Percentiles rank a stretch among this genome's conserved stretches.
Evolutionary conservation across 2,888 invertebrate genomes (phyloP).

Genomic region (Acrobasis consociella): DNA sequence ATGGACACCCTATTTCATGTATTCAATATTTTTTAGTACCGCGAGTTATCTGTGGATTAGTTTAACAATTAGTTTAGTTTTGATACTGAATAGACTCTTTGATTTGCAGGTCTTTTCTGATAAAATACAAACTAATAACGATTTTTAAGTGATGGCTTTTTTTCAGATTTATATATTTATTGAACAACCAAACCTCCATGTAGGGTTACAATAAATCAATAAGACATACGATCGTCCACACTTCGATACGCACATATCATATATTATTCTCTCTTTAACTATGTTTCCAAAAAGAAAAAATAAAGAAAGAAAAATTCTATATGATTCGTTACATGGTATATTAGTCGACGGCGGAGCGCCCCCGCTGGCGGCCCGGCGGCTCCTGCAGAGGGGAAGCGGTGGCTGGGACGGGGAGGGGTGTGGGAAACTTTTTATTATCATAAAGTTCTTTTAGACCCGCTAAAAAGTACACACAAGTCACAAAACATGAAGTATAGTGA

Average conservation of each 20-base stretch:
- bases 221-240: slow-evolving; percentile 79
- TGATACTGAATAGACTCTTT: neutral
- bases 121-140: neutral
- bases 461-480: slow-evolving; percentile 25
- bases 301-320: slow-evolving; percentile 72
- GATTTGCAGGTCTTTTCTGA: neutral
- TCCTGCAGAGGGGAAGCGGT: slow-evolving; percentile 58
- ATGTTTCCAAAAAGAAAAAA: slow-evolving; percentile 71
- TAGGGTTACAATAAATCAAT: slow-evolving; percentile 64
- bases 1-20: slow-evolving; percentile 14
- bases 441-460: slow-evolving; percentile 36
- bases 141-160: too few relatives aligned
- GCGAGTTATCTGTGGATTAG: too few relatives aligned
- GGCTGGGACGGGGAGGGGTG: slow-evolving; percentile 54
- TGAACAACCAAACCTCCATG: slow-evolving; percentile 50
- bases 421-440: slow-evolving; percentile 54
- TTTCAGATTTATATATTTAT: slow-evolving; percentile 17
- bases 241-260: slow-evolving; percentile 81
- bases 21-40: neutral
- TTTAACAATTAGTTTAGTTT: neutral
- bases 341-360: slow-evolving; percentile 62
- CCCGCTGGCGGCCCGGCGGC: slow-evolving; percentile 53
- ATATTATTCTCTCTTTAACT: slow-evolving; percentile 66
- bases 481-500: slow-evolving; percentile 26
- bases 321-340: slow-evolving; percentile 76